Base-by-base conservation (phyloP, 2,113 vertebrate genomes). In the Neomonachus schauinslandi region DNA sequence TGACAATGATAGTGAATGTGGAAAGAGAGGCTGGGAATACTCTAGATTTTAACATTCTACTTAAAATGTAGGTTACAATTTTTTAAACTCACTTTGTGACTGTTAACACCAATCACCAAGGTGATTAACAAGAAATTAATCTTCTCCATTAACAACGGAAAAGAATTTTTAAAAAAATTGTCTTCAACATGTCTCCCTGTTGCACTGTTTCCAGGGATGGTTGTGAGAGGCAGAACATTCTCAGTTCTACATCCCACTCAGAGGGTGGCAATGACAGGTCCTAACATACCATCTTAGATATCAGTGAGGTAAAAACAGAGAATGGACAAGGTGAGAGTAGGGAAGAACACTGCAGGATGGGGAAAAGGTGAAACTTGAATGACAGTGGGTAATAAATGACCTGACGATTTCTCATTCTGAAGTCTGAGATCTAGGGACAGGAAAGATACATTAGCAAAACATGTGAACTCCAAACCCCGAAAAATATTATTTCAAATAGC, bases 81-180 rank as follows among this genome's bases (percentile, higher is more conserved):
- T 84, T 74, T 42, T 49, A 79, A 74, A 72, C 63, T 71, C 79
- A 82, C 33, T 84, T 96, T 51, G 55, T 83, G n/a, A 96, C 53
- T 72, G 63, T 67, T 90, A 72, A 59, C 4, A 77, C 5, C 14
- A 93, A 65, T 87, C 36, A 95, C 19, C 9, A 89, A 26, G 36
- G 86, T 80, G 42, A 61, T 71, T 72, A 80, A 21, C 19, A 79
- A 71, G 59, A 83, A 88, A 51, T 80, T 55, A 74, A 93, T 12
- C 71, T 84, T 28, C 33, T 7, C 46, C 42, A 81, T 63, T 36
- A 95, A n/a, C 22, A n/a, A 61, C 12, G 18, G 21, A 80, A 94
- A 96, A 46, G 2, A 69, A 18, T 59, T 74, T 67, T 85, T 42
- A 0, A 76, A 84, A 57, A 46, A 24, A 74, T 33, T 8, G 33